Conservation (phyloP, 92 coral and sea anemone species). For the Phenganax subtilis region DNA sequence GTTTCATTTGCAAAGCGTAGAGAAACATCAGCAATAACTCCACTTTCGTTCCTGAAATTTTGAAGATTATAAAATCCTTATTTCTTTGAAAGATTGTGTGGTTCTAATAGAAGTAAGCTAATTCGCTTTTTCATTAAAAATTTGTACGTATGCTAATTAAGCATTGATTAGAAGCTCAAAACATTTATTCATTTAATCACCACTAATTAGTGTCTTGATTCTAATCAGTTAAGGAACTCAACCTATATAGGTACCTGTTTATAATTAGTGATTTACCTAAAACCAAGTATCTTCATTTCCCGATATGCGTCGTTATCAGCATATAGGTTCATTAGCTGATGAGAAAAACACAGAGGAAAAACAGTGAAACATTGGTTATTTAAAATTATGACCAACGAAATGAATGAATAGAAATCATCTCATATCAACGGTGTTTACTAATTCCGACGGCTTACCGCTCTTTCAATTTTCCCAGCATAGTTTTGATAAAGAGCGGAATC, state of each 20-base stretch:
- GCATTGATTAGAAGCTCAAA: no score
- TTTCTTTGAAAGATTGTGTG: no score
- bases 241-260: neutral
- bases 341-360: neutral
- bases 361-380: neutral
- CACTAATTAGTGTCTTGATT: no score
- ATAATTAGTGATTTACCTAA: conserved; percentile 5
- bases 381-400: neutral
- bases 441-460: conserved; percentile 7
- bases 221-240: neutral
- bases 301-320: conserved; percentile 36
- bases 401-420: neutral
- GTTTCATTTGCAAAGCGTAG: conserved; percentile 31
- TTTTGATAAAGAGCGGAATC: conserved; percentile 22
- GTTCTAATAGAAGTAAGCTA: neutral
- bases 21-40: conserved; percentile 25
- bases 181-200: no score
- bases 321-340: conserved; percentile 38
- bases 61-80: neutral
- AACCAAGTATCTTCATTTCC: conserved; percentile 23
- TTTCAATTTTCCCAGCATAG: conserved; percentile 30
- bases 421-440: neutral
- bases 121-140: neutral
- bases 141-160: neutral
- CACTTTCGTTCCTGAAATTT: conserved; percentile 20